Base-by-base conservation (phyloP, 2,113 vertebrate genomes). In the Bucco capensis region DNA sequence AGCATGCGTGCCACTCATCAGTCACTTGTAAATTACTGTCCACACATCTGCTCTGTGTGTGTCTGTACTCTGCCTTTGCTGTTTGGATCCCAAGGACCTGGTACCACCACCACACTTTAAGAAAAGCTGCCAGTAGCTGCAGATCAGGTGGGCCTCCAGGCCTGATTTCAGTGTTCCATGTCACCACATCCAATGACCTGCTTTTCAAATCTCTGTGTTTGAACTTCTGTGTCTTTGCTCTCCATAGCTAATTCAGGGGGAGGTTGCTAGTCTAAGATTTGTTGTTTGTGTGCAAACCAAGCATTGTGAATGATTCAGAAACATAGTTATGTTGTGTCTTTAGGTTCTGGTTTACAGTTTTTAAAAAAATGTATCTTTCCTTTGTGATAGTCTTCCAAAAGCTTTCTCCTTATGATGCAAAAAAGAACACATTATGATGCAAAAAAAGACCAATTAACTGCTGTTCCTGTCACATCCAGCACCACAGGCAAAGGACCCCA, bases 151-250 rank as follows among this genome's bases (percentile, higher is more conserved):
- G 21, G 25, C 10, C 5, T n/a, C n/a, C n/a, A n/a, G 15, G 24
- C 33, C 38, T 47, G n/a, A 73, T 46, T 70, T 81, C 0, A 0
- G 14, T 50, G 17, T 56, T 21, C 25, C 1, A 0, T 17, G 7
- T 46, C 49, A 78, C 15, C 66, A 40, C 47, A 33, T 38, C 4
- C 9, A n/a, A 27, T 3, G 1, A 8, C 21, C 14, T 64, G 25
- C 27, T 54, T 82, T 66, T 49, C 19, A 54, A 8, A 58, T 35
- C 33, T 42, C n/a, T 54, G 0, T 35, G 6, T 71, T 50, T 67
- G 31, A 65, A 56, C 14, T 33, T 58, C 31, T 57, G 18, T 16
- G 2, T 21, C 35, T 83, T 66, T 74, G n/a, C 37, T 44, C 7
- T 53, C 23, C 0, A 0, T 61, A 46, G 62, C 10, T 54, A 74